Percentiles rank a stretch among this genome's conserved stretches.
Evolutionary conservation across 2,113 vertebrate genomes (phyloP).

Genomic region (Chitala chitala): DNA sequence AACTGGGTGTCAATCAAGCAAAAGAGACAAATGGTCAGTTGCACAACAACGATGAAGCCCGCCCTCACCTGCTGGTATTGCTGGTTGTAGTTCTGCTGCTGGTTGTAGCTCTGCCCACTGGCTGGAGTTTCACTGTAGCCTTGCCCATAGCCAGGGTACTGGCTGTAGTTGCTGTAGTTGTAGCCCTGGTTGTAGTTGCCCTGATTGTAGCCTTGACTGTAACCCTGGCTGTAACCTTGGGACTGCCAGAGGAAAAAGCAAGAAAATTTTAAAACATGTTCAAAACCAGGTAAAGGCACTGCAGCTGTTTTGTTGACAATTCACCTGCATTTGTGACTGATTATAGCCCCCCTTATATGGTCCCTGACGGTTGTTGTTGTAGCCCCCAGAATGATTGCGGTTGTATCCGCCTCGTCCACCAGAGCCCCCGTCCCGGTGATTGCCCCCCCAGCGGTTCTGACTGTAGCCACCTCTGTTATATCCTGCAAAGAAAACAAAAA

Average conservation of each 20-base stretch:
- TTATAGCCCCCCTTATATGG: constrained; percentile 59
- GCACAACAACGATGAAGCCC: neutral
- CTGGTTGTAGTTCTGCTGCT: constrained; percentile 77
- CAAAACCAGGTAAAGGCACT: neutral
- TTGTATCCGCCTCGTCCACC: constrained; percentile 66
- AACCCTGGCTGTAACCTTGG: constrained; percentile 45
- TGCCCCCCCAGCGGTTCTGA: constrained; percentile 77
- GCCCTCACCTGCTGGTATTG: constrained; percentile 76
- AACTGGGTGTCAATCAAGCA: neutral
- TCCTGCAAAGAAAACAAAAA: constrained; percentile 50
- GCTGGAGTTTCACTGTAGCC: constrained; percentile 72
- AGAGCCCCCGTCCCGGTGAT: constrained; percentile 66
- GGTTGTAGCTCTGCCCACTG: constrained; percentile 67
- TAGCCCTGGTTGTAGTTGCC: constrained; percentile 71
- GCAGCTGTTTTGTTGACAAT: constrained; percentile 4
- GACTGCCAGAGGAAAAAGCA: constrained; percentile 25
- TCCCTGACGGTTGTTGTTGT: constrained; percentile 54
- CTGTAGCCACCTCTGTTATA: constrained; percentile 73
- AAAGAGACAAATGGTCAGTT: neutral
- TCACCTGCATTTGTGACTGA: constrained; percentile 31
- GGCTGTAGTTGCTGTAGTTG: constrained; percentile 72
- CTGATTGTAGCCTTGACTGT: constrained; percentile 62
- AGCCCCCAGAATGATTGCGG: constrained; percentile 63
- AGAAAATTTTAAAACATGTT: neutral
- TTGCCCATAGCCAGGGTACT: constrained; percentile 73